Conservation (phyloP, 2,113 vertebrate species). For the Pelusios castaneus region DNA sequence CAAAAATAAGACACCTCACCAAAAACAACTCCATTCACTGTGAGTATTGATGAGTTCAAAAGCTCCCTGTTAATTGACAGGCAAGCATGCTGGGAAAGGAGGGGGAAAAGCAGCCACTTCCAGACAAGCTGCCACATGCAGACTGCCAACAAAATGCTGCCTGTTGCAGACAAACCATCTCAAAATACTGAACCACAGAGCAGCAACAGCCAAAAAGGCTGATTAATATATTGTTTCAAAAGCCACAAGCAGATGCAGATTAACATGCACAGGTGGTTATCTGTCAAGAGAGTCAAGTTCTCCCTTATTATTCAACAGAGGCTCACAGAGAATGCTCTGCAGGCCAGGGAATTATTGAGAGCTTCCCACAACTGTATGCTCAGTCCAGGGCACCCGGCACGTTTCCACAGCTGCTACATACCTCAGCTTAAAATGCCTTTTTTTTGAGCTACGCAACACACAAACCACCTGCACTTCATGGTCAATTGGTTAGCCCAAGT, state of each 20-base stretch:
- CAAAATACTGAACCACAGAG: slow-evolving; percentile 24
- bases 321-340: neutral
- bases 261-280: neutral
- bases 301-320: neutral
- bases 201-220: neutral
- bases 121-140: slow-evolving; percentile 35
- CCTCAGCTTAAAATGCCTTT: neutral
- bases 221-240: neutral
- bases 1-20: slow-evolving; percentile 31
- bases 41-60: slow-evolving; percentile 27
- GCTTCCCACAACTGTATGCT: neutral
- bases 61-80: neutral
- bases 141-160: slow-evolving; percentile 49
- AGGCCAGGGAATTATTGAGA: neutral
- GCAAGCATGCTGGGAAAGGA: slow-evolving; percentile 17
- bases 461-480: slow-evolving; percentile 42
- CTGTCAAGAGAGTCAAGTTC: neutral
- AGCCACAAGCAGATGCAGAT: neutral
- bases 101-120: slow-evolving; percentile 34
- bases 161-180: slow-evolving; percentile 42
- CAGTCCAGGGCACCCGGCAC: neutral
- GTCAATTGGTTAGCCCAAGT: slow-evolving; percentile 7
- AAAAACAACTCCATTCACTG: neutral
- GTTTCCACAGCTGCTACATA: neutral
- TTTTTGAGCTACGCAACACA: slow-evolving; percentile 21